Evolutionary conservation across 2,888 invertebrate species (phyloP).

Genomic region (Dinocampus coccinellae): DNA sequence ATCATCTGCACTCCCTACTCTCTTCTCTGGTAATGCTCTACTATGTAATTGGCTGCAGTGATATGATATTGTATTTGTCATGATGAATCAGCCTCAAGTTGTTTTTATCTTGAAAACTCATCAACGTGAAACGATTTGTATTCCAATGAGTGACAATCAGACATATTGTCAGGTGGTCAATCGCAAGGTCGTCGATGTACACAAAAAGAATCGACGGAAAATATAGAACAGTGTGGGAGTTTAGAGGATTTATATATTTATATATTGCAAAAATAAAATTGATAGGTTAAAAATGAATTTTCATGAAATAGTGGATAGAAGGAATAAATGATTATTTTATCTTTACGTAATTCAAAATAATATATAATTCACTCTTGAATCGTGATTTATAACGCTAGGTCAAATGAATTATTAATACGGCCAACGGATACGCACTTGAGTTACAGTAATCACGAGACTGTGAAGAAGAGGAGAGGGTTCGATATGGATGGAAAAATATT

Average conservation of each 20-base stretch:
- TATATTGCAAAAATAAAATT: not conserved
- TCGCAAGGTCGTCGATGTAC: constrained; percentile 18
- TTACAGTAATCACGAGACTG: not conserved
- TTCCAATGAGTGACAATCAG: constrained; percentile 12
- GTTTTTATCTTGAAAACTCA: constrained; percentile 25
- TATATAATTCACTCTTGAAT: not conserved
- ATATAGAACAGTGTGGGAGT: not conserved
- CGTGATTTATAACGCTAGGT: constrained; percentile 18
- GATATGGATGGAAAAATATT: constrained; percentile 8
- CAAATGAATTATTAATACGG: constrained; percentile 25
- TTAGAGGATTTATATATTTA: not conserved
- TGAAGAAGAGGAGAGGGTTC: constrained; percentile 5
- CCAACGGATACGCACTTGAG: constrained; percentile 2
- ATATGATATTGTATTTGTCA: not conserved
- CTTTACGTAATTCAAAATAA: not conserved
- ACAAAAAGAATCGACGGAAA: not conserved
- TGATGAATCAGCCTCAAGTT: constrained; percentile 22
- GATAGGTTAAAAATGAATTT: too few relatives aligned
- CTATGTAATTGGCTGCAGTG: constrained; percentile 10
- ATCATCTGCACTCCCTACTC: not conserved
- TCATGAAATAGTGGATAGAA: too few relatives aligned
- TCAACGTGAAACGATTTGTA: not conserved
- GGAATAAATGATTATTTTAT: too few relatives aligned
- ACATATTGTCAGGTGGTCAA: constrained; percentile 18
- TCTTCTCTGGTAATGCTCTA: not conserved